Evolutionary conservation across 2,113 vertebrate species (phyloP).

Genomic region (Oostethus manadensis): DNA sequence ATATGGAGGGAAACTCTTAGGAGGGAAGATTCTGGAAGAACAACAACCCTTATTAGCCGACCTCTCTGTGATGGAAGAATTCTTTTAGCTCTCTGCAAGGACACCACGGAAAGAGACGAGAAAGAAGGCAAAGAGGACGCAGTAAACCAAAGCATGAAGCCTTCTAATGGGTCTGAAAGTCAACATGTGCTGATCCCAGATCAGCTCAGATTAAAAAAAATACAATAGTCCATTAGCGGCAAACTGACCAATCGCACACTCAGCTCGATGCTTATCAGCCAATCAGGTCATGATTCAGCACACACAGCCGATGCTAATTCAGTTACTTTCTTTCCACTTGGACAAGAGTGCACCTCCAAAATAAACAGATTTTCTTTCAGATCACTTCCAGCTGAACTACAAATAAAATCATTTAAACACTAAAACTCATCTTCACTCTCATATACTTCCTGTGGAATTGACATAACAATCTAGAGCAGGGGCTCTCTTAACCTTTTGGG

Average conservation of each 20-base stretch:
- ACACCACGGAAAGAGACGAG: background rate
- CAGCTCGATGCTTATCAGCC: slow-evolving; percentile 42
- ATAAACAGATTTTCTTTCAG: background rate
- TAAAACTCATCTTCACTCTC: no score
- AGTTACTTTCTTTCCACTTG: slow-evolving; percentile 28
- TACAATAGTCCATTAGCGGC: slow-evolving; percentile 26
- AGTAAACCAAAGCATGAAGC: background rate
- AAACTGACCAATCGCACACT: slow-evolving; percentile 40
- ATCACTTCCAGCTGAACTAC: background rate
- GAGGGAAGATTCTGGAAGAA: background rate
- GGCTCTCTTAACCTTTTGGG: no score
- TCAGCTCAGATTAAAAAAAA: background rate
- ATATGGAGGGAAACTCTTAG: slow-evolving; percentile 9
- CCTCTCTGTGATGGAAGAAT: background rate
- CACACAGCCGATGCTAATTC: slow-evolving; percentile 54
- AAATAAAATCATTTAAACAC: background rate
- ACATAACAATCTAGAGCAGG: no score
- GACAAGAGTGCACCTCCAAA: background rate
- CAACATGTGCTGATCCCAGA: background rate
- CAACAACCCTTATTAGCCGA: background rate
- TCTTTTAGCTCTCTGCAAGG: background rate
- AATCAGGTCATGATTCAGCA: slow-evolving; percentile 49
- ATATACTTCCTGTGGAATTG: no score
- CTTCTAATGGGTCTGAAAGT: background rate
- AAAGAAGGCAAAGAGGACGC: background rate